A percentile compares a stretch with the other conserved stretches of the same genome.
Evolutionary conservation across 2,797 vertebrate genomes (phyloP).

Genomic region (Urocyon cinereoargenteus): DNA sequence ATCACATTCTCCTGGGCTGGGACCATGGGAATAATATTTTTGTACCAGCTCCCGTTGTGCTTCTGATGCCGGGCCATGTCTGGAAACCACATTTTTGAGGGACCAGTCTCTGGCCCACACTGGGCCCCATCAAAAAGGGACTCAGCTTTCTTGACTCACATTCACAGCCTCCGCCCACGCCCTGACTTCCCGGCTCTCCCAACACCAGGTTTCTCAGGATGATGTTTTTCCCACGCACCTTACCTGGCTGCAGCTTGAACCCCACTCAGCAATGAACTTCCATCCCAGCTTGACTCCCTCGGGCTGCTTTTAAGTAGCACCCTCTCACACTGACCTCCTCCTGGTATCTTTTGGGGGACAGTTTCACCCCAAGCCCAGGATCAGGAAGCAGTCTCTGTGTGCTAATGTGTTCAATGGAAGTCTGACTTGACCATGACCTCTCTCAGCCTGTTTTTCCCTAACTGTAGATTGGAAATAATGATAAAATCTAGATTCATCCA

Average conservation of each 20-base stretch:
- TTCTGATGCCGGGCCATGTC: neutral
- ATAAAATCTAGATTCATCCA: neutral
- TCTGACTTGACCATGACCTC: neutral
- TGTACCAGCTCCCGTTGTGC: neutral
- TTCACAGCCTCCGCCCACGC: neutral
- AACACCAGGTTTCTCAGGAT: neutral
- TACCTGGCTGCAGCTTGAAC: neutral
- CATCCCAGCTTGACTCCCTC: neutral
- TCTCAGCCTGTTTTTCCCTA: neutral
- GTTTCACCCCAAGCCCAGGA: neutral
- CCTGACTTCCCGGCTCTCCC: neutral
- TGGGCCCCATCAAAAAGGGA: neutral
- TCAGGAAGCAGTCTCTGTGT: neutral
- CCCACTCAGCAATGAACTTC: neutral
- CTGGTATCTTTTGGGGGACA: neutral
- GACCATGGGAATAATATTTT: neutral
- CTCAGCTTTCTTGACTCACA: neutral
- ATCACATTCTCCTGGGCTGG: neutral
- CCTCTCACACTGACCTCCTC: neutral
- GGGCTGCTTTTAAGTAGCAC: no score
- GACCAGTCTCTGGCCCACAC: neutral
- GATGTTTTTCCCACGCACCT: neutral
- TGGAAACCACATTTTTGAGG: neutral
- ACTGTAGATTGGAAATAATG: neutral
- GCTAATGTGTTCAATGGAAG: neutral